phyloP scores from a whole-genome alignment of 2,113 vertebrate species.

The Neotoma lepida region DNA sequence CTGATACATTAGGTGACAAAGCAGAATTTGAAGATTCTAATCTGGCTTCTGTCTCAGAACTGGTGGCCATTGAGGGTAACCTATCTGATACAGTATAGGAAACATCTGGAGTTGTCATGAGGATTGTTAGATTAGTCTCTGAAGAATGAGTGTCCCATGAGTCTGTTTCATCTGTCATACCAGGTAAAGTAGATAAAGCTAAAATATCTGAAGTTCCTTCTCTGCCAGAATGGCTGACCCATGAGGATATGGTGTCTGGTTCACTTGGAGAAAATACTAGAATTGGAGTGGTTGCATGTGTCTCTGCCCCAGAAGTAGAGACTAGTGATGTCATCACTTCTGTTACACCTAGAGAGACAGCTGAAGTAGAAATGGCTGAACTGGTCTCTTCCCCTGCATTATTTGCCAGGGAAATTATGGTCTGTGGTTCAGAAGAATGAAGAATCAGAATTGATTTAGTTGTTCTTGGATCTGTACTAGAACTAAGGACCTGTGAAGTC shows the following conservation, averaged over 20 bases:
- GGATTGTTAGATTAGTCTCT: not conserved
- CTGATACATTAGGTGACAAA: not conserved
- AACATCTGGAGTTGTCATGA: not conserved
- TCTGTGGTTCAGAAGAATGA: not conserved
- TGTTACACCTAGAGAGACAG: not conserved
- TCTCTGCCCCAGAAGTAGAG: not conserved
- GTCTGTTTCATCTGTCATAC: too few species aligned
- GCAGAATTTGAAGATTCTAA: not conserved
- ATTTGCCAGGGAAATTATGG: not conserved
- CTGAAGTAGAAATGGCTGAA: not conserved
- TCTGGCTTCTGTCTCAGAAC: not conserved
- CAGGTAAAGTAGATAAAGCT: not conserved
- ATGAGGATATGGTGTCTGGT: not conserved
- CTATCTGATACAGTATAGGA: not conserved
- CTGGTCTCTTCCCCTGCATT: not conserved
- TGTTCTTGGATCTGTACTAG: not conserved
- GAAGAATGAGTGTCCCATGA: not conserved
- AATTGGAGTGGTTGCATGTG: not conserved
- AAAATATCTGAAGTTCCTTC: not conserved
- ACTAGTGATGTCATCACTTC: not conserved
- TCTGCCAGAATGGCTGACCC: not conserved
- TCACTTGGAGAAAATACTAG: not conserved
- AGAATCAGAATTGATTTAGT: not conserved
- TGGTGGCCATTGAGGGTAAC: not conserved
- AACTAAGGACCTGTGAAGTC: not conserved